Evolutionary conservation across 64 coral and sea anemone species (phyloP), one percentile per base, ranked within the genome.

Genomic region (Pocillopora verrucosa): DNA sequence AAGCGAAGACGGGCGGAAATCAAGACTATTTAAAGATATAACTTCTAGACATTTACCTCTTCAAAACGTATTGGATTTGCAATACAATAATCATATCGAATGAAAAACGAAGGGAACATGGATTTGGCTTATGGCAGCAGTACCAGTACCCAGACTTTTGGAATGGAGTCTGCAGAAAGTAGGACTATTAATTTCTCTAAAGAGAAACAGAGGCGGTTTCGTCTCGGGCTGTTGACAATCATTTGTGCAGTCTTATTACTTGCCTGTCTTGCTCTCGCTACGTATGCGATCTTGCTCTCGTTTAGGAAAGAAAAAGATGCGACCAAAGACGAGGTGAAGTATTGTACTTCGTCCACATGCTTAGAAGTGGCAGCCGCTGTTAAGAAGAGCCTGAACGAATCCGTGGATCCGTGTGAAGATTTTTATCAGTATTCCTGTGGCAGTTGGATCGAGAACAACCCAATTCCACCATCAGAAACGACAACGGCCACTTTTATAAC

Each of bases 391-490:
- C 56, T 92, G 83, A 92, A 92, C 59, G 65, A 87, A 14, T 72
- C 78, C 11, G 75, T 58, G 6, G 65, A 92, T 80, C 90, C 90
- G 3, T 92, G 90, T 16, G 25, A 80, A 35, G 74, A 92, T 17
- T 92, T 92, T 24, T 80, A 80, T 64, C 36, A 63, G 16, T 92
- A 87, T 25, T 79, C 90, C 41, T 92, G 90, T 45, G 90, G 86
- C 65, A 35, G 20, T n/a, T 92, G 90, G 90, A 77, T 87, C 24
- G 59, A 67, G n/a, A 60, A 78, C 24, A 87, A 92, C 70, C 83
- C 83, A 51, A 91, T 91, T 16, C 65, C 80, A 15, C n/a, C 80
- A 11, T 81, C 79, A 26, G 80, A 77, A 65, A 85, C 65, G 0
- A 0, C 4, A 5, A 57, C 56, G 10, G n/a, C 82, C 1, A 85